phyloP scores from a whole-genome alignment of 2,888 invertebrate genomes.

The Ctenicera cuprea region DNA sequence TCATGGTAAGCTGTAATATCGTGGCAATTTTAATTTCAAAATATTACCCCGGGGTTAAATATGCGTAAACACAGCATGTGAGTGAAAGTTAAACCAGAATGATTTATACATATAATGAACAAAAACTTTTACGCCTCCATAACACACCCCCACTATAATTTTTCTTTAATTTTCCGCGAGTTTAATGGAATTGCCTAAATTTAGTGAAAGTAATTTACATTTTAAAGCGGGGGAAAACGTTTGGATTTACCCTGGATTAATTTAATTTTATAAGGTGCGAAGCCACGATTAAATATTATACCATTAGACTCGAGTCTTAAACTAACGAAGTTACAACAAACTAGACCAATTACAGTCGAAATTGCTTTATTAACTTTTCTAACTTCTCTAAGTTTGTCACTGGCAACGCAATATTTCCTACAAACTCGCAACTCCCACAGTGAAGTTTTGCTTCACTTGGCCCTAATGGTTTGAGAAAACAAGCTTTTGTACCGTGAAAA shows the following conservation, averaged over 20 bases:
- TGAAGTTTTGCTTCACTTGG: slow-evolving; percentile 27
- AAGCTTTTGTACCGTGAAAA: neutral
- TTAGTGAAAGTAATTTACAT: neutral
- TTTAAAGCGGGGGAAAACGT: slow-evolving; percentile 4
- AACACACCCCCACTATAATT: neutral
- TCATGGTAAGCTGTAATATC: slow-evolving; percentile 9
- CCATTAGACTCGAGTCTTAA: slow-evolving; percentile 33
- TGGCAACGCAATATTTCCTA: slow-evolving; percentile 39
- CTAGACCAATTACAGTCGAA: slow-evolving; percentile 38
- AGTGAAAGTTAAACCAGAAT: neutral
- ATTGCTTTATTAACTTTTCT: slow-evolving; percentile 41
- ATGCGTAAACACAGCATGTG: slow-evolving; percentile 4
- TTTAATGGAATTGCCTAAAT: slow-evolving; percentile 3
- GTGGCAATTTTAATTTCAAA: slow-evolving; percentile 26
- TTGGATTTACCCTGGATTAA: slow-evolving; percentile 13
- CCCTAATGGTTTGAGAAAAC: slow-evolving; percentile 25
- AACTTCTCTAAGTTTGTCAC: slow-evolving; percentile 40
- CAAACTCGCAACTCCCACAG: slow-evolving; percentile 14
- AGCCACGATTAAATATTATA: slow-evolving; percentile 36
- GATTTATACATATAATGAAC: neutral
- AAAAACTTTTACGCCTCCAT: neutral
- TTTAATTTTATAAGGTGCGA: slow-evolving; percentile 33
- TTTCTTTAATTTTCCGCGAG: neutral
- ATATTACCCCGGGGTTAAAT: slow-evolving; percentile 13
- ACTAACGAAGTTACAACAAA: slow-evolving; percentile 32